Conservation (phyloP, 2,113 vertebrate genomes). For the Siniperca chuatsi region DNA sequence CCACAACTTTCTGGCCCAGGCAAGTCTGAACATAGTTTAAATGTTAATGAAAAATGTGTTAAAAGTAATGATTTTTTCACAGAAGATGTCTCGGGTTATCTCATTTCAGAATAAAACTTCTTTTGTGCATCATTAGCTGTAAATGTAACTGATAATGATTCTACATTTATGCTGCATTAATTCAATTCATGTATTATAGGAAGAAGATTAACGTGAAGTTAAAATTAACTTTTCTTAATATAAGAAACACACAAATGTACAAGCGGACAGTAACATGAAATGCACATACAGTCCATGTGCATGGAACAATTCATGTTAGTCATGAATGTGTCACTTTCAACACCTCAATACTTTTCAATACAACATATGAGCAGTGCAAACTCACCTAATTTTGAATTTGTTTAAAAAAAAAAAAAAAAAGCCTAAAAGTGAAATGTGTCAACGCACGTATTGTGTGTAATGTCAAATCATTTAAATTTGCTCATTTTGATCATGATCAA, state of each 20-base stretch:
- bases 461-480: neutral
- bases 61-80: too few species aligned
- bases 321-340: neutral
- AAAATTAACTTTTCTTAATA: constrained; percentile 80
- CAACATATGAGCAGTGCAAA: neutral
- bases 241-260: constrained; percentile 78
- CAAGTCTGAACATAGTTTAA: neutral
- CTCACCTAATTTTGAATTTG: neutral
- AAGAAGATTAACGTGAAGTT: neutral
- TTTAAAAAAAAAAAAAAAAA: neutral
- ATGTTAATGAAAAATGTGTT: neutral
- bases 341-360: neutral
- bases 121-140: neutral
- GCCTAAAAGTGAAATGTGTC: neutral
- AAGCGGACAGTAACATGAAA: constrained; percentile 26
- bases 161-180: neutral
- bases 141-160: neutral
- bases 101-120: neutral
- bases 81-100: neutral
- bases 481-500: neutral
- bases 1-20: neutral
- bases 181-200: too few species aligned
- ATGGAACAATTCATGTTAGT: too few species aligned
- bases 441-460: too few species aligned
- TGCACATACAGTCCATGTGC: constrained; percentile 15